Conservation (phyloP, 1,140 invertebrate genomes). For the Bombus picipes region DNA sequence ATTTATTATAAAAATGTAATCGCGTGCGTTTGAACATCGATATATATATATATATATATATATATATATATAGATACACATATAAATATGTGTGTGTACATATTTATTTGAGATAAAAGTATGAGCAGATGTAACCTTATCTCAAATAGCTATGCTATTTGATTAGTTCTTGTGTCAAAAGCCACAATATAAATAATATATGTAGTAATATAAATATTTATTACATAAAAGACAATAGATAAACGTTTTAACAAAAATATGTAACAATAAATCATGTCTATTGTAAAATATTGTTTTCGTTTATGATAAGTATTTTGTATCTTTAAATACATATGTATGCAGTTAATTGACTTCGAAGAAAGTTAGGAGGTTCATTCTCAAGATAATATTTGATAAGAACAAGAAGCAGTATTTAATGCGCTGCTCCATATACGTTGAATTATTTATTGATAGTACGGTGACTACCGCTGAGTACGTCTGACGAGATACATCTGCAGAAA, state of each 20-base stretch:
- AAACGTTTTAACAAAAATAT: neutral
- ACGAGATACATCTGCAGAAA: slow-evolving; percentile 2
- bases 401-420: neutral
- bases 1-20: no score
- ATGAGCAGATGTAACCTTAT: neutral
- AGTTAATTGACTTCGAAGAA: neutral
- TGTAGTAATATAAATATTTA: neutral
- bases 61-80: no score
- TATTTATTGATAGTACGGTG: neutral
- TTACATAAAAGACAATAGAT: neutral
- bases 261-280: no score
- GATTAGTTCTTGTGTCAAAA: neutral
- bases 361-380: neutral
- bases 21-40: no score
- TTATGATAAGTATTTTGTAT: neutral
- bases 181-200: no score
- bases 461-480: no score
- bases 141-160: no score
- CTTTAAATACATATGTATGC: no score
- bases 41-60: no score
- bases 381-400: neutral
- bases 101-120: no score
- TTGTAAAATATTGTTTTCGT: neutral
- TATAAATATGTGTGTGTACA: no score
- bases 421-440: neutral